Conservation (phyloP, 2,888 invertebrate species). For the Eurois occulta region DNA sequence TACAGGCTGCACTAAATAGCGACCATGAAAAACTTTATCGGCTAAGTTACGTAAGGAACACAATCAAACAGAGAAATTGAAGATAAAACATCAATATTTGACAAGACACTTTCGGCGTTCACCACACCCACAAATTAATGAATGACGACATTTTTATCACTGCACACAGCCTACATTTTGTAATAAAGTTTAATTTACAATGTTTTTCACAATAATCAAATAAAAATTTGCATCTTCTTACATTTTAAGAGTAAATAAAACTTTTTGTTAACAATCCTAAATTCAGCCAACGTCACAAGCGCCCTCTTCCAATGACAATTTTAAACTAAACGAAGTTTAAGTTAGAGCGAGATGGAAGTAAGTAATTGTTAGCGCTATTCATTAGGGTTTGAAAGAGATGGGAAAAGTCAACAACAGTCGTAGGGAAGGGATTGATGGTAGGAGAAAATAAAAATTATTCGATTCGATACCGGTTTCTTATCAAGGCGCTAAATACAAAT, state of each 20-base stretch:
- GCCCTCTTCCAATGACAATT: slow-evolving; percentile 80
- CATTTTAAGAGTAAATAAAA: slow-evolving; percentile 66
- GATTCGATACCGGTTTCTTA: slow-evolving; percentile 80
- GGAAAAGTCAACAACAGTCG: slow-evolving; percentile 43
- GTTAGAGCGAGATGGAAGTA: slow-evolving; percentile 69
- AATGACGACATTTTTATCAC: slow-evolving; percentile 66
- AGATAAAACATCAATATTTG: slow-evolving; percentile 75
- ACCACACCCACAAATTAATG: slow-evolving; percentile 85
- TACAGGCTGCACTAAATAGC: slow-evolving; percentile 31
- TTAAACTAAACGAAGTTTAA: slow-evolving; percentile 80
- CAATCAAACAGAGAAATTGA: slow-evolving; percentile 75
- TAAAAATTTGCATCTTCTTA: slow-evolving; percentile 67
- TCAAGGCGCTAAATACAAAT: slow-evolving; percentile 66
- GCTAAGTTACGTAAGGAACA: slow-evolving; percentile 68
- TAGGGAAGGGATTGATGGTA: slow-evolving; percentile 72
- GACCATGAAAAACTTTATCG: slow-evolving; percentile 48
- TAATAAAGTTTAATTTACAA: slow-evolving; percentile 6
- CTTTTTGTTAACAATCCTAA: slow-evolving; percentile 55
- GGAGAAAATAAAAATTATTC: slow-evolving; percentile 58
- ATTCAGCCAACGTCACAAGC: slow-evolving; percentile 73
- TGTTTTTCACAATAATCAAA: neutral
- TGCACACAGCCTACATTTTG: slow-evolving; percentile 16
- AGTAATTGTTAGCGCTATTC: slow-evolving; percentile 23
- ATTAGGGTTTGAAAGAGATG: slow-evolving; percentile 73
- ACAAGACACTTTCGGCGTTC: slow-evolving; percentile 77